A percentile compares a stretch with the other conserved stretches of the same genome.
Evolutionary conservation across 1,140 invertebrate species (phyloP).

Genomic region (Zaprionus africanus): DNA sequence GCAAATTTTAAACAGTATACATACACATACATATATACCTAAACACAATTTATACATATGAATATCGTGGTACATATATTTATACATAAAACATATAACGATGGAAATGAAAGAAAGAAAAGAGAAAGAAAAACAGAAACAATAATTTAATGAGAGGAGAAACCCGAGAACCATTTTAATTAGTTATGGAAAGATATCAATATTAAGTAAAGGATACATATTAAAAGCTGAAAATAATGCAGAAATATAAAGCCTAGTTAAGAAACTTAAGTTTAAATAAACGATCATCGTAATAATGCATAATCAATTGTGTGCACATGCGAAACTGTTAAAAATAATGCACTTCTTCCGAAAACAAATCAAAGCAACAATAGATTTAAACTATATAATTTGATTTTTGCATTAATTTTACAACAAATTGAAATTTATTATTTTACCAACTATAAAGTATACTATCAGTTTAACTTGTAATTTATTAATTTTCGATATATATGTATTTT

Average conservation of each 20-base stretch:
- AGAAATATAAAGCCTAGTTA: constrained; percentile 72
- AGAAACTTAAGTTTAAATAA: constrained; percentile 55
- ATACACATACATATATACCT: constrained; percentile 52
- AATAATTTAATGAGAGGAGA: constrained; percentile 1
- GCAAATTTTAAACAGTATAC: constrained; percentile 59
- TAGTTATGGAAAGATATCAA: constrained; percentile 68
- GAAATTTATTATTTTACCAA: constrained; percentile 19
- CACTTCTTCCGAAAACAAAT: constrained; percentile 50
- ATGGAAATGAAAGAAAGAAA: constrained; percentile 3
- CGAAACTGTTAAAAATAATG: constrained; percentile 63
- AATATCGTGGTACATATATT: constrained; percentile 64
- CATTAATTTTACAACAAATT: constrained; percentile 13
- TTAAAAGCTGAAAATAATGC: constrained; percentile 79
- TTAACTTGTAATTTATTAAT: constrained; percentile 63
- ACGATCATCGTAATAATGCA: constrained; percentile 60
- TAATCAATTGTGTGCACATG: constrained; percentile 61
- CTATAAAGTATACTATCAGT: constrained; percentile 39
- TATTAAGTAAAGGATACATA: constrained; percentile 66
- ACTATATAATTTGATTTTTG: background rate
- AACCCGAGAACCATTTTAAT: constrained; percentile 58
- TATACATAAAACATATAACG: constrained; percentile 51
- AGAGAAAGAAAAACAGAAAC: constrained; percentile 16
- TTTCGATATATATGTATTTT: constrained; percentile 68
- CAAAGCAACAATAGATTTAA: constrained; percentile 27
- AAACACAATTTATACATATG: constrained; percentile 53